Evolutionary conservation across 2,113 vertebrate species (phyloP).

Genomic region (Sardina pilchardus): DNA sequence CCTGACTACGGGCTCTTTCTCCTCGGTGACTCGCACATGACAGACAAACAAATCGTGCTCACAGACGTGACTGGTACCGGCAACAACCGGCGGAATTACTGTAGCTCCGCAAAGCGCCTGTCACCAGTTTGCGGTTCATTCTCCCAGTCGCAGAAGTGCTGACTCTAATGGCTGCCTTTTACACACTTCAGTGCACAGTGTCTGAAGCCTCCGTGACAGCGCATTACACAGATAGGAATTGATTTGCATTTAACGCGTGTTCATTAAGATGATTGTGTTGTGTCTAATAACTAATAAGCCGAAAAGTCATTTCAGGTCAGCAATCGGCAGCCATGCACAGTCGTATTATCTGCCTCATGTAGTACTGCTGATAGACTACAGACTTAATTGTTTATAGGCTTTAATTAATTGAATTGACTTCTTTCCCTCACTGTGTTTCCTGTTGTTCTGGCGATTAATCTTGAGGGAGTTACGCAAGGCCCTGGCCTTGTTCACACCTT

Average conservation of each 20-base stretch:
- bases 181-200: conserved; percentile 18
- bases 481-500: neutral
- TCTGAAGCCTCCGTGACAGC: conserved; percentile 8
- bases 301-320: conserved; percentile 22
- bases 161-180: conserved; percentile 29
- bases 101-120: neutral
- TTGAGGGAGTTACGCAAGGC: neutral
- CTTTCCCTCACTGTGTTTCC: neutral
- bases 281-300: conserved; percentile 27
- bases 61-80: neutral
- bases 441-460: neutral
- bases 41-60: no score
- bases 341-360: neutral
- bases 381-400: conserved; percentile 1
- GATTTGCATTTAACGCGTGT: conserved; percentile 27
- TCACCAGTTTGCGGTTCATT: conserved; percentile 21
- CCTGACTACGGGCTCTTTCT: neutral
- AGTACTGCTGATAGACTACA: neutral
- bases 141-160: conserved; percentile 25
- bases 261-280: conserved; percentile 24
- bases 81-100: neutral
- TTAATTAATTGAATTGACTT: conserved; percentile 4
- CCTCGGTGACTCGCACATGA: neutral
- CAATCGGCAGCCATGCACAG: neutral
- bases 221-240: conserved; percentile 27